A percentile compares a stretch with the other conserved stretches of the same genome.
Evolutionary conservation across 1,140 invertebrate genomes (phyloP).

Genomic region (Schlechtendalia chinensis): DNA sequence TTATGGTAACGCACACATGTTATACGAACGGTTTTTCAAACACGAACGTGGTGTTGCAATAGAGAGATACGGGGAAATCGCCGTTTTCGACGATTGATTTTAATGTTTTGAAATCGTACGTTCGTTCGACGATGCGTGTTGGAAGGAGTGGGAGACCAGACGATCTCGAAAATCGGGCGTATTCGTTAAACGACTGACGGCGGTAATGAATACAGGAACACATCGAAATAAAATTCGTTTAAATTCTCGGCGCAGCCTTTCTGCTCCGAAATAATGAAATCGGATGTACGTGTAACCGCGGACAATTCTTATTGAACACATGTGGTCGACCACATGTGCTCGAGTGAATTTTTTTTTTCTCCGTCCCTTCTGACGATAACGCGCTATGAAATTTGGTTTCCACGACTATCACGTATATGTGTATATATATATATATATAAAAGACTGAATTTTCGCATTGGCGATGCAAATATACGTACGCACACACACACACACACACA

Average conservation of each 20-base stretch:
- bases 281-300: neutral
- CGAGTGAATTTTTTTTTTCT: slow-evolving; percentile 21
- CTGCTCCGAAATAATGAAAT: slow-evolving; percentile 2
- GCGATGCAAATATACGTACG: neutral
- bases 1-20: too few species aligned
- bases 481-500: neutral
- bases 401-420: neutral
- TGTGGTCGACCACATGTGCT: slow-evolving; percentile 19
- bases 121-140: too few species aligned
- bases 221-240: too few species aligned
- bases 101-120: too few species aligned
- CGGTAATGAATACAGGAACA: too few species aligned
- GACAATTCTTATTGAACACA: neutral
- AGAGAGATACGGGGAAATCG: too few species aligned
- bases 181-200: too few species aligned
- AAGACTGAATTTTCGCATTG: neutral
- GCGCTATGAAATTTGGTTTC: slow-evolving; percentile 30
- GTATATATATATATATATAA: neutral
- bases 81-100: too few species aligned
- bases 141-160: too few species aligned
- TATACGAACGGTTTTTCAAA: too few species aligned
- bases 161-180: too few species aligned
- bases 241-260: neutral
- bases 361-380: slow-evolving; percentile 21
- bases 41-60: too few species aligned